Evolutionary conservation across 1,140 invertebrate genomes (phyloP).

Genomic region (Mactra quadrangularis): DNA sequence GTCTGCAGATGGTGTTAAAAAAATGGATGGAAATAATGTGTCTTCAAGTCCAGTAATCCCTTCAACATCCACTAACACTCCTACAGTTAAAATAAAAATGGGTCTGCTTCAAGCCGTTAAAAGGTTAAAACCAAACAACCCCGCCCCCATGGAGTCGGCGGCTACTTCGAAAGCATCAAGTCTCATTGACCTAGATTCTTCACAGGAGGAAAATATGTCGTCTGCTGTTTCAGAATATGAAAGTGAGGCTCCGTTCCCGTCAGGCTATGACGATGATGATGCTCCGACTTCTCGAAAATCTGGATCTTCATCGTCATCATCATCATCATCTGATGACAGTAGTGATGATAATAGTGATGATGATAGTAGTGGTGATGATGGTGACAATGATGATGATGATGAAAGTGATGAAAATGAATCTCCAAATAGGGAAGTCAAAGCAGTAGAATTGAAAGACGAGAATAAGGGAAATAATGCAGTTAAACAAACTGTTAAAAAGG

Average conservation of each 20-base stretch:
- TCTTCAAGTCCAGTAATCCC: not conserved
- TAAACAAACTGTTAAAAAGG: constrained; percentile 1
- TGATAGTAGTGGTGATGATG: constrained; percentile 23
- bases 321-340: constrained; percentile 17
- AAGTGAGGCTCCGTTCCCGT: constrained; percentile 39
- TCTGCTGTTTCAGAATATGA: constrained; percentile 42
- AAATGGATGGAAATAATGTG: not conserved
- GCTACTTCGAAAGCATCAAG: not conserved
- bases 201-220: constrained; percentile 30
- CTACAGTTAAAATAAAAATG: constrained; percentile 57
- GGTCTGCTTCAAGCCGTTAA: constrained; percentile 46
- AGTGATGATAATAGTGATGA: constrained; percentile 3
- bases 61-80: not conserved
- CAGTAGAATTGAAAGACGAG: not conserved
- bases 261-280: constrained; percentile 25
- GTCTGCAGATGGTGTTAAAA: not conserved
- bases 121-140: constrained; percentile 37
- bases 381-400: constrained; percentile 16
- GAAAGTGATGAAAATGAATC: constrained; percentile 13
- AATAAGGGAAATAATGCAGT: not conserved
- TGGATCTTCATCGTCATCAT: constrained; percentile 34
- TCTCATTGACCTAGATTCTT: constrained; percentile 41
- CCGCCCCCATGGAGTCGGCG: not conserved
- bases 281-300: not conserved
- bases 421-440: not conserved